Percentiles rank a stretch among this genome's conserved stretches.
phyloP scores from a whole-genome alignment of 92 coral and sea anemone genomes.

The Diadumene lineata region DNA sequence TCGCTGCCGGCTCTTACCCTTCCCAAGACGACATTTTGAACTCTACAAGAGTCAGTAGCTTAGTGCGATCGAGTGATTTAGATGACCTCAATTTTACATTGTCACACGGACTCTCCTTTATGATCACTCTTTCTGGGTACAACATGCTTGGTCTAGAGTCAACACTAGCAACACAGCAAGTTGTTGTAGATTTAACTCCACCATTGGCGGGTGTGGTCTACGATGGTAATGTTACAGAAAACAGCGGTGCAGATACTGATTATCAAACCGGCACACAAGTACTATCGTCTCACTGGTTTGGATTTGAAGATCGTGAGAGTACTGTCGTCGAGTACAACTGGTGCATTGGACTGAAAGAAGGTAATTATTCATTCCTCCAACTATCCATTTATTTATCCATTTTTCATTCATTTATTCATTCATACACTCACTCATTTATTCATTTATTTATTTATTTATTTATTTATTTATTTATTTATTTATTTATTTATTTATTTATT shows the following conservation, averaged over 20 bases:
- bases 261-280: slow-evolving; percentile 43
- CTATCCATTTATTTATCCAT: no score
- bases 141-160: slow-evolving; percentile 77
- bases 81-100: slow-evolving; percentile 66
- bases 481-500: no score
- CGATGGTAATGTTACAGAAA: slow-evolving; percentile 76
- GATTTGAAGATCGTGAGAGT: slow-evolving; percentile 78
- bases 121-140: slow-evolving; percentile 62
- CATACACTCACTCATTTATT: no score
- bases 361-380: slow-evolving; percentile 31
- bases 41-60: slow-evolving; percentile 37
- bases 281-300: slow-evolving; percentile 70
- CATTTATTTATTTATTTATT: no score
- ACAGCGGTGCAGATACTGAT: slow-evolving; percentile 47
- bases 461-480: no score
- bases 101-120: slow-evolving; percentile 57
- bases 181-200: slow-evolving; percentile 86
- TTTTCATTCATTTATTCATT: no score
- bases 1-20: slow-evolving; percentile 71
- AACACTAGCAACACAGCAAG: slow-evolving; percentile 60
- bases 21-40: slow-evolving; percentile 56
- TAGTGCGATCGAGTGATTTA: slow-evolving; percentile 61
- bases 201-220: slow-evolving; percentile 59
- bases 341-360: slow-evolving; percentile 79
- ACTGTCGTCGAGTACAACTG: slow-evolving; percentile 68